Base-by-base conservation (phyloP, 2,113 vertebrate genomes). In the Lamprotornis superbus region DNA sequence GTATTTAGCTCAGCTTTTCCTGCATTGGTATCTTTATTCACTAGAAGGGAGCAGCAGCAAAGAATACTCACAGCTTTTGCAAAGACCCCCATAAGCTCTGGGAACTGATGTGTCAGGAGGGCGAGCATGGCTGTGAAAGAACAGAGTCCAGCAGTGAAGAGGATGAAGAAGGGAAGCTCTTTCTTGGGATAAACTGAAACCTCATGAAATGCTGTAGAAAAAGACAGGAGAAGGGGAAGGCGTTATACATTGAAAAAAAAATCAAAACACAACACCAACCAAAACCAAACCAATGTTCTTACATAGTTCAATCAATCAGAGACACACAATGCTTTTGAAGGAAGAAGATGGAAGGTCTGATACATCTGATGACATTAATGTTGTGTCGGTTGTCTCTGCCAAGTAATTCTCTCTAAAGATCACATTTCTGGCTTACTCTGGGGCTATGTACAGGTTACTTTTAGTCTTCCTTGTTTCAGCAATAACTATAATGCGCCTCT, bases 161-260 rank as follows among this genome's bases (percentile, higher is more conserved):
- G 99, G 96, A 99, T 99, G 97, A 99, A 99, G 98, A 99, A 99
- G 56, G 99, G 99, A 95, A 99, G 98, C 97, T 99, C 99, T 97
- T 99, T 99, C 98, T 99, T 99, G 31, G 99, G 99, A 96, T 99
- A 99, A 97, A 99, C 99, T 61, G 99, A 99, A 98, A 99, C 99
- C 98, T 99, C 99, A 83, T 99, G 99, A 98, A 99, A 99, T 97
- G 99, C 99, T 99, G 98, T 90, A 98, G 98, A 94, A 94, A 87
- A 94, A 90, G 89, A 46, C 39, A 91, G 6, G 37, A 57, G 50
- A 90, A 86, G 13, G 19, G 33, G 21, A 67, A 59, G 12, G 33
- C 30, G 67, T 65, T 74, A 42, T 19, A 74, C 1, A 0, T n/a
- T 24, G 11, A 19, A 83, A 92, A 47, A 44, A 46, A 40, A n/a